Evolutionary conservation across 2,888 invertebrate genomes (phyloP).

Genomic region (Gari tellinella): DNA sequence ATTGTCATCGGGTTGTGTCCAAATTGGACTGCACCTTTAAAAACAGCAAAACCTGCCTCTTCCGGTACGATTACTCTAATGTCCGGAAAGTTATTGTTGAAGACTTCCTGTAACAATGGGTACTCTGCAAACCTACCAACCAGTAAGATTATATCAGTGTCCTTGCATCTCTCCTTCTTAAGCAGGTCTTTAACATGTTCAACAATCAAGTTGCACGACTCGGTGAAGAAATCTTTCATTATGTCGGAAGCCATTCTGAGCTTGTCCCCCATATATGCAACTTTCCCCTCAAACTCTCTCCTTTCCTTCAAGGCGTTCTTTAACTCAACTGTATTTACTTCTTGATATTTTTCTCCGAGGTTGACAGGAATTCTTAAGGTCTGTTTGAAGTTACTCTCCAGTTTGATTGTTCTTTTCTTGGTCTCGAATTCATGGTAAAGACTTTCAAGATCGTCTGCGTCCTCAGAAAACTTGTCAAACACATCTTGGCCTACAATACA

Average conservation of each 20-base stretch:
- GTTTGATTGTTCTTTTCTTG: slow-evolving; percentile 58
- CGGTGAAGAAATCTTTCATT: slow-evolving; percentile 49
- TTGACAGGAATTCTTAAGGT: slow-evolving; percentile 58
- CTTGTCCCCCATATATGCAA: slow-evolving; percentile 45
- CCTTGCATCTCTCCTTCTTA: slow-evolving; percentile 31
- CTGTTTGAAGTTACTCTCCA: slow-evolving; percentile 35
- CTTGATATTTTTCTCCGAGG: slow-evolving; percentile 42
- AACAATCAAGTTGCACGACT: slow-evolving; percentile 43
- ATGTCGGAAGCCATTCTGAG: slow-evolving; percentile 48
- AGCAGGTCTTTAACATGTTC: slow-evolving; percentile 55
- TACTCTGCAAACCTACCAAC: slow-evolving; percentile 68
- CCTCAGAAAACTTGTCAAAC: slow-evolving; percentile 30
- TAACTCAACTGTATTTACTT: slow-evolving; percentile 15
- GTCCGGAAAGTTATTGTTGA: slow-evolving; percentile 44
- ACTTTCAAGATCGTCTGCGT: slow-evolving; percentile 56
- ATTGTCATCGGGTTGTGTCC: slow-evolving; percentile 61
- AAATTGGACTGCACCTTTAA: slow-evolving; percentile 67
- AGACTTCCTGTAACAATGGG: slow-evolving; percentile 53
- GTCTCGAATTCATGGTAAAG: slow-evolving; percentile 64
- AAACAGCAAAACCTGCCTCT: slow-evolving; percentile 65
- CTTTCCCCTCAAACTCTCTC: slow-evolving; percentile 36
- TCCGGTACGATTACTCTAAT: slow-evolving; percentile 61
- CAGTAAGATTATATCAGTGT: slow-evolving; percentile 54
- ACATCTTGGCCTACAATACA: slow-evolving; percentile 25
- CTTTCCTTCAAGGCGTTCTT: slow-evolving; percentile 34